Conservation (phyloP, 2,113 vertebrate genomes). For the Laticauda colubrina region DNA sequence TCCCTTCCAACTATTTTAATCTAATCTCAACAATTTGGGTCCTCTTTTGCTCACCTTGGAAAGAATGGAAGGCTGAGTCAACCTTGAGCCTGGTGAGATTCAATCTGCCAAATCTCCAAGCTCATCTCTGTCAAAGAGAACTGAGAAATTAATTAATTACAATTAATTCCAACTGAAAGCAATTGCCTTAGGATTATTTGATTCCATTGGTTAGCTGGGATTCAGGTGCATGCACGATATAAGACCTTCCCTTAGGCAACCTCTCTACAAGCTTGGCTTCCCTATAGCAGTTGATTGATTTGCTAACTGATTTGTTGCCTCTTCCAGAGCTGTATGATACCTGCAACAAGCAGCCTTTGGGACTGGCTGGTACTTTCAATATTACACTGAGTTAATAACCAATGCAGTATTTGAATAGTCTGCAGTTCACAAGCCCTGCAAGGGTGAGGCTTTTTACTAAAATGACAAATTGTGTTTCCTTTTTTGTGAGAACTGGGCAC, state of each 20-base stretch:
- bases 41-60: too few species aligned
- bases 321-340: too few species aligned
- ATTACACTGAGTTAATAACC: conserved; percentile 29
- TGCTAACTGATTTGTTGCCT: too few species aligned
- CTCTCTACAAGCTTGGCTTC: too few species aligned
- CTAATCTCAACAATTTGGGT: too few species aligned
- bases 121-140: not conserved
- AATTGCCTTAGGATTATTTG: not conserved
- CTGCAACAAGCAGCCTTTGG: conserved; percentile 7
- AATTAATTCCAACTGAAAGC: not conserved
- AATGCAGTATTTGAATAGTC: conserved; percentile 31
- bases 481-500: not conserved
- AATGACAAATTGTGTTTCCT: not conserved
- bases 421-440: not conserved
- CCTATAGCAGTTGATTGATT: too few species aligned
- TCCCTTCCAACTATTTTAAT: too few species aligned
- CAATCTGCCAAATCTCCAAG: not conserved
- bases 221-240: not conserved
- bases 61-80: too few species aligned
- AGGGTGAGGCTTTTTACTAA: not conserved
- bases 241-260: not conserved
- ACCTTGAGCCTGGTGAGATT: too few species aligned
- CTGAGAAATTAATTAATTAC: not conserved
- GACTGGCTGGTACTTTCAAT: not conserved
- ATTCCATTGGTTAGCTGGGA: not conserved